Evolutionary conservation across 2,797 vertebrate genomes (phyloP), one percentile per base, ranked within the genome.

Genomic region (Hyperoplus lanceolatus): DNA sequence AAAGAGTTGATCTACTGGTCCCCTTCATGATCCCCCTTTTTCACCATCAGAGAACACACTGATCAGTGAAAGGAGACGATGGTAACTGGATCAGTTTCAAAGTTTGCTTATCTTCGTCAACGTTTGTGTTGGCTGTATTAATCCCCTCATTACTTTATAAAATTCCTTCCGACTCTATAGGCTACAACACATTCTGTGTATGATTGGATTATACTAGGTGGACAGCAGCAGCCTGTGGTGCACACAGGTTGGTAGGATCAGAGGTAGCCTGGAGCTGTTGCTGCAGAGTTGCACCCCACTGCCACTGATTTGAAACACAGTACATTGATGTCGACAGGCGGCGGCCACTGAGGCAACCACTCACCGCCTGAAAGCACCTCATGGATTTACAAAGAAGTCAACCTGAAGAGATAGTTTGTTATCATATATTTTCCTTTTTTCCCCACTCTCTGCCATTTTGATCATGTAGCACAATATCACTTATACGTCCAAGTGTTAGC

Each of bases 381-480:
- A n/a, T 48, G 16, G 21, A 58, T 7, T 68, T 29, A 29, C n/a
- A 55, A 42, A 50, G 7, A 53, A 61, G 45, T 57, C 18, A 74
- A 57, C 36, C 6, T 53, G 36, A 21, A 15, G 8, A 38, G 18
- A 41, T 13, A 16, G 41, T 16, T 38, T 9, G 58, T 38, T 61
- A 45, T n/a, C 57, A 59, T 59, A 41, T n/a, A 41, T 56, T 48
- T 43, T n/a, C 39, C 42, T 58, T 59, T 11, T 3, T 29, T 29
- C 29, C 29, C 29, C 29, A 18, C 15, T 65, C 16, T 51, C 9
- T 29, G 29, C n/a, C n/a, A 8, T 49, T 50, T 13, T 51, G 12
- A 59, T 51, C 45, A 54, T 15, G 16, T 14, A 60, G 42, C 57
- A 36, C 45, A 48, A 42, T n/a, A 39, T 45, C 6, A 16, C 56